These are phyloP conservation scores for Spermophilus dauricus DNA, from an alignment of 2,113 vertebrate genomes.

Conservation along the genomic window DNA sequence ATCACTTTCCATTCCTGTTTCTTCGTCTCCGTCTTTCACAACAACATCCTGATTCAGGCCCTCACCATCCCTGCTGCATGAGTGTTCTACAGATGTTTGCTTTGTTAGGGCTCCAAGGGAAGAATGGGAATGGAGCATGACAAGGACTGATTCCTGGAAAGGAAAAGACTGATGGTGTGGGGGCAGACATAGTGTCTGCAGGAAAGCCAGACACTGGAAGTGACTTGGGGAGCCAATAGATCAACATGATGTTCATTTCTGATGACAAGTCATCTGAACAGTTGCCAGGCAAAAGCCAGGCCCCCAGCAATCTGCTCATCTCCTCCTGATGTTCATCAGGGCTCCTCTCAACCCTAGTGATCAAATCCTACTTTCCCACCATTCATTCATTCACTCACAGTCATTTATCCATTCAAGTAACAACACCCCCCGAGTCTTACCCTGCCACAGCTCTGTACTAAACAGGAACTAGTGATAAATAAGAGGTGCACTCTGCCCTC, in stretches of 20 bases:
- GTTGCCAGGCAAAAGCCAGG: background rate
- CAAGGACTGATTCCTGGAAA: background rate
- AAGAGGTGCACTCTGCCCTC: background rate
- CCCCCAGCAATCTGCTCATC: background rate
- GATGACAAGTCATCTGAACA: slow-evolving; percentile 7
- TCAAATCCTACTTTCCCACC: background rate
- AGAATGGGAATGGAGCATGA: background rate
- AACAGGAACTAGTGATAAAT: background rate
- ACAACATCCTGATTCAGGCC: no score
- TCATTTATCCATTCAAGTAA: background rate
- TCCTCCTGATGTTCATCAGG: background rate
- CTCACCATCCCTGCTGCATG: background rate
- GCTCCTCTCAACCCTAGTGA: background rate
- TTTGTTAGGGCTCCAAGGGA: background rate
- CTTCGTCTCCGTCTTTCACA: background rate
- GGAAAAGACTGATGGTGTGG: background rate
- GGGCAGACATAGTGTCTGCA: background rate
- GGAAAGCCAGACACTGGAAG: background rate
- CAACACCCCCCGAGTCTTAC: background rate
- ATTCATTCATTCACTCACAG: background rate
- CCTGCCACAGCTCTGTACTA: background rate
- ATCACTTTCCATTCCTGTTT: background rate
- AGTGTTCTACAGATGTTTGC: background rate
- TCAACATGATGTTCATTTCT: background rate
- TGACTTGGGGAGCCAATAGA: background rate